Evolutionary conservation across 2,113 vertebrate species (phyloP), one percentile per base, ranked within the genome.

Genomic region (Agelaius tricolor): DNA sequence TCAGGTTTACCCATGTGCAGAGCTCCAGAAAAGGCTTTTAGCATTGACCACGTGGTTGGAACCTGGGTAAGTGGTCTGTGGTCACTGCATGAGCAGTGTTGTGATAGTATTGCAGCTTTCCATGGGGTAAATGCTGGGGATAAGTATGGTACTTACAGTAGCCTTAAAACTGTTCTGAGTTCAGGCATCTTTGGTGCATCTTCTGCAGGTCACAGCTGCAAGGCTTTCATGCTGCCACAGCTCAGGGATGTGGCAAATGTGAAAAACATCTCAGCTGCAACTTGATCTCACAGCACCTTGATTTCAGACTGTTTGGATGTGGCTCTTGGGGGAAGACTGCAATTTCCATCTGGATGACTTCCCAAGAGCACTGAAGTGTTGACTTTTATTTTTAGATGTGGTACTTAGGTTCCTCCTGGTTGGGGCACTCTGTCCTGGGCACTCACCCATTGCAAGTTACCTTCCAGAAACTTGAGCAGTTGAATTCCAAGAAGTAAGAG

Each of bases 81-180:
- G 57, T 75, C 44, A 13, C 35, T 37, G 20, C 1, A 0, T 8
- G 24, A 68, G 20, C 0, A 0, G 20, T 13, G 6, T 4, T 74
- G 30, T 57, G 54, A 58, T 15, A 65, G 8, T 8, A 7, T 13
- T 24, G 20, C 15, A 26, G 41, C 17, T 85, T 79, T 73, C 62
- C 11, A 2, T 19, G 15, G 33, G 21, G 9, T 51, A 11, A 20
- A 15, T 39, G 27, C 26, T 4, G 8, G 27, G 35, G 27, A 47
- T 13, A 30, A 30, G 7, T 4, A 16, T 31, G 33, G 23, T 65
- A 19, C 10, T 59, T 80, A 28, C 0, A 10, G 23, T 26, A 47
- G 39, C 39, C 41, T 80, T 79, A 37, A 47, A 79, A 26, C 33
- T 73, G 10, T 31, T 72, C 39, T 87, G 16, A 16, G 26, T 55